Evolutionary conservation across 2,113 vertebrate genomes (phyloP).

Genomic region (Nycticryphes semicollaris): DNA sequence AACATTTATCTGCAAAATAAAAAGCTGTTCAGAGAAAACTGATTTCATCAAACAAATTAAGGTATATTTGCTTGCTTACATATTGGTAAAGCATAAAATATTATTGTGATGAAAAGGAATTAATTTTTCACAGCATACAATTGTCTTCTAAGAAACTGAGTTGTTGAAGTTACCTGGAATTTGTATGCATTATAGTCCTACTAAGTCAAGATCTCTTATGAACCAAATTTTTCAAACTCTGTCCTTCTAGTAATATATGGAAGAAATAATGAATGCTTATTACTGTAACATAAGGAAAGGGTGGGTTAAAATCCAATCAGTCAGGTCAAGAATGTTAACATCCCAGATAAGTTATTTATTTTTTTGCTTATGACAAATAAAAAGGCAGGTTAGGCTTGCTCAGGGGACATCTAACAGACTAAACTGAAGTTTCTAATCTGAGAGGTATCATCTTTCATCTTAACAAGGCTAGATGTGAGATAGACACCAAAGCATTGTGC

Average conservation of each 20-base stretch:
- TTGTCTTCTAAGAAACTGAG: not conserved
- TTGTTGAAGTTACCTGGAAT: not conserved
- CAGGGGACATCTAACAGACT: not conserved
- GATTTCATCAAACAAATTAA: not conserved
- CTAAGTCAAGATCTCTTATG: not conserved
- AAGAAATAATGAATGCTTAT: not conserved
- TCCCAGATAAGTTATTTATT: not conserved
- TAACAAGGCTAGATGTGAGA: fast-evolving
- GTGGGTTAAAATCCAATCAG: not conserved
- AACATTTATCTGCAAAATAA: not conserved
- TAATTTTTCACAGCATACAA: not conserved
- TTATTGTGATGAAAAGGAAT: not conserved
- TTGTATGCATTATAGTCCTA: not conserved
- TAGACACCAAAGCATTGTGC: not conserved
- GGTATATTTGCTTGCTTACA: not conserved
- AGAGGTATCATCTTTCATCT: not conserved
- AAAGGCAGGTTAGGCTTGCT: not conserved
- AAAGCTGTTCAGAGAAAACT: not conserved
- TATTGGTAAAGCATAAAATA: not conserved
- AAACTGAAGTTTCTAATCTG: not conserved
- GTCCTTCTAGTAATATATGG: not conserved
- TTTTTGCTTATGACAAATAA: not conserved
- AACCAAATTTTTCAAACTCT: not conserved
- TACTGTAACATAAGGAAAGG: not conserved
- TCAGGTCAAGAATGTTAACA: not conserved